Conservation (phyloP, 2,888 invertebrate genomes). For the Eugnorisma glareosa region DNA sequence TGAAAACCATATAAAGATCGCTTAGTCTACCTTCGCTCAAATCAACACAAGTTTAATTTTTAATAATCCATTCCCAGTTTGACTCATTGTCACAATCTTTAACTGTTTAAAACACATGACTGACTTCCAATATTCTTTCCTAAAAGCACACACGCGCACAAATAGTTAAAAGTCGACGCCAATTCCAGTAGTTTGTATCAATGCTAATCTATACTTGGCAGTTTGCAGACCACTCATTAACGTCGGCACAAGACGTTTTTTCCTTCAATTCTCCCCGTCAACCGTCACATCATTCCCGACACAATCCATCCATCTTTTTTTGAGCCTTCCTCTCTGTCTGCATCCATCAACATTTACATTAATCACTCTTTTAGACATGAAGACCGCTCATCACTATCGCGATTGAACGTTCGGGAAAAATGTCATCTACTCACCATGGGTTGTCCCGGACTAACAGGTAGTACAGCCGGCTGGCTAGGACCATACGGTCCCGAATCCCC, state of each 20-base stretch:
- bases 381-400: background rate
- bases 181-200: background rate
- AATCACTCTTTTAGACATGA: background rate
- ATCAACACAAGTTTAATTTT: background rate
- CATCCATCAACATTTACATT: background rate
- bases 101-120: background rate
- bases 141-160: background rate
- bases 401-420: background rate
- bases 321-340: background rate
- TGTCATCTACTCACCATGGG: slow-evolving; percentile 55
- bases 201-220: background rate
- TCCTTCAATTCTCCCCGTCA: background rate
- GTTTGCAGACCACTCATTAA: background rate
- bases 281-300: background rate
- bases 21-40: background rate
- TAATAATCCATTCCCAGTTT: background rate
- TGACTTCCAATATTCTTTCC: background rate
- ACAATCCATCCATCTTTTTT: background rate
- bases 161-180: background rate
- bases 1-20: slow-evolving; percentile 49
- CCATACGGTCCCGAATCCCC: slow-evolving; percentile 67
- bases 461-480: slow-evolving; percentile 82
- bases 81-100: background rate
- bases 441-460: slow-evolving; percentile 80
- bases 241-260: background rate